Conservation (phyloP, 1,140 invertebrate species). For the Leptinotarsa lineolata region DNA sequence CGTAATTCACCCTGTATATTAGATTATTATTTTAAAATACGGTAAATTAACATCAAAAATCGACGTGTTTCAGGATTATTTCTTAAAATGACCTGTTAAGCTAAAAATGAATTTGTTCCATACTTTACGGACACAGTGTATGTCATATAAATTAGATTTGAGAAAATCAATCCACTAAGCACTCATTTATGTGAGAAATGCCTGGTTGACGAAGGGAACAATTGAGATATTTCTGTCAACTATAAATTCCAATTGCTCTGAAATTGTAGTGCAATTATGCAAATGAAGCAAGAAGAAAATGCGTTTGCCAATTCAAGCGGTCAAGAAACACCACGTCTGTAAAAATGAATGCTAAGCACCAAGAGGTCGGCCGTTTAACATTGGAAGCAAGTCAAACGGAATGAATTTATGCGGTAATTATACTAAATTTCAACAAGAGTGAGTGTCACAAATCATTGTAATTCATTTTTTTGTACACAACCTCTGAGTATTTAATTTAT, state of each 20-base stretch:
- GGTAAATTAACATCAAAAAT: no score
- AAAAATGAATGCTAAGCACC: neutral
- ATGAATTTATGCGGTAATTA: conserved; percentile 8
- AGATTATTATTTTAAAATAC: no score
- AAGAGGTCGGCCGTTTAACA: conserved; percentile 2
- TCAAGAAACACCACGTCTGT: conserved; percentile 7
- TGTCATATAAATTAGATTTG: no score
- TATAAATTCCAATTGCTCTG: neutral
- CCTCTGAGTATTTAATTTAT: neutral
- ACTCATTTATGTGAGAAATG: no score
- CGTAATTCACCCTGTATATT: no score
- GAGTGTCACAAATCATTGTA: neutral
- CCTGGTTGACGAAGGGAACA: neutral
- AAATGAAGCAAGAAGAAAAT: neutral
- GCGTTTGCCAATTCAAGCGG: neutral
- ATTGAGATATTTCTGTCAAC: conserved; percentile 3
- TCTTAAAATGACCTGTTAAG: no score
- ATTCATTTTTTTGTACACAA: neutral
- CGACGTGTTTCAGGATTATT: no score
- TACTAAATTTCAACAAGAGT: neutral
- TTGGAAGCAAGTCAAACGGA: neutral
- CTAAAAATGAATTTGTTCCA: no score
- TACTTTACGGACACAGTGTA: no score
- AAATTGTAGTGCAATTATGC: neutral
- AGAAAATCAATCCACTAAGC: no score